Conservation (phyloP, 2,113 vertebrate genomes). For the Oriolus oriolus region DNA sequence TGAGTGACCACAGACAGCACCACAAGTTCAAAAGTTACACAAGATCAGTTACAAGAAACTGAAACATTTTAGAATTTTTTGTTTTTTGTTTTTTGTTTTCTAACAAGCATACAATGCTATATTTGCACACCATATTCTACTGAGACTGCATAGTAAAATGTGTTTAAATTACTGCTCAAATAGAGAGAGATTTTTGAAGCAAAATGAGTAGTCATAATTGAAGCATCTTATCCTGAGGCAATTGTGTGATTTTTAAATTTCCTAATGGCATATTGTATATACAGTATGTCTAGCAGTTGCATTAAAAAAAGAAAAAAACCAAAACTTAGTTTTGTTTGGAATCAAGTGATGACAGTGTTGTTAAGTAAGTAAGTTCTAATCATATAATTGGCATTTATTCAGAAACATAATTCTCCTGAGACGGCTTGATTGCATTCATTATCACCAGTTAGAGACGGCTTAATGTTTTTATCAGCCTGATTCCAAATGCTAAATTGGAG, state of each 20-base stretch:
- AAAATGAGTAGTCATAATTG: neutral
- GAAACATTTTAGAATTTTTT: neutral
- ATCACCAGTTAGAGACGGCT: neutral
- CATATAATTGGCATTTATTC: conserved; percentile 29
- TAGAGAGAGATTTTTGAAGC: neutral
- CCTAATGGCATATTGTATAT: neutral
- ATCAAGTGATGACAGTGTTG: neutral
- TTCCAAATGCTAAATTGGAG: neutral
- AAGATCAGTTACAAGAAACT: neutral
- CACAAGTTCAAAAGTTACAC: neutral
- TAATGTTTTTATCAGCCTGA: neutral
- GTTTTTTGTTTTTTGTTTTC: neutral
- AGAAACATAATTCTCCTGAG: neutral
- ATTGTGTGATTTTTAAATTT: neutral
- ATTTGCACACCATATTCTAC: neutral
- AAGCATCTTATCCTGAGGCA: neutral
- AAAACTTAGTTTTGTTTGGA: neutral
- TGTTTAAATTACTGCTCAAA: neutral
- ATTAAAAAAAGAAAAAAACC: neutral
- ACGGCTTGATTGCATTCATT: neutral
- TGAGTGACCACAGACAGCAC: neutral
- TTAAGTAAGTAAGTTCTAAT: neutral
- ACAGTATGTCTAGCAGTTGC: neutral
- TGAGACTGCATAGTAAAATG: neutral
- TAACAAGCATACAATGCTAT: neutral